Conservation (phyloP, 2,888 invertebrate genomes). For the Pinctada fucata region DNA sequence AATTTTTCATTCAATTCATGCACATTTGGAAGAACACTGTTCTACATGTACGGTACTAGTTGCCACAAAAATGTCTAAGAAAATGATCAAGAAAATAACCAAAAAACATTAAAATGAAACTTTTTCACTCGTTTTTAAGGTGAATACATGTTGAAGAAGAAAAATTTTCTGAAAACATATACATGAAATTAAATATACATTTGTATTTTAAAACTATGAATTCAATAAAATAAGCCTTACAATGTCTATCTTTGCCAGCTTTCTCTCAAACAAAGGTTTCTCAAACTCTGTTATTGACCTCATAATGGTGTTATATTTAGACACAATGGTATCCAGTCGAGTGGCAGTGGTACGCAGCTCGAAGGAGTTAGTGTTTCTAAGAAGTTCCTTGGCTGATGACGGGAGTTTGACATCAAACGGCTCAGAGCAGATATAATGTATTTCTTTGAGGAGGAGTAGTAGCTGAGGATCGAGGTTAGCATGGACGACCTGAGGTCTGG, state of each 20-base stretch:
- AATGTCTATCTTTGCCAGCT: conserved; percentile 73
- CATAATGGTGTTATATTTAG: conserved; percentile 76
- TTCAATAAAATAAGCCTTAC: conserved; percentile 51
- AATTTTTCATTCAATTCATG: no score
- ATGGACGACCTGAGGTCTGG: conserved; percentile 72
- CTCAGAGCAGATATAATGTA: conserved; percentile 72
- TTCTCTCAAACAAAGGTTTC: conserved; percentile 74
- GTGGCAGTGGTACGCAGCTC: conserved; percentile 72
- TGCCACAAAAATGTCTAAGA: no score
- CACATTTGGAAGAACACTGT: no score
- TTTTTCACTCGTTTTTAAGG: no score
- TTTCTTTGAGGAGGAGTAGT: conserved; percentile 73
- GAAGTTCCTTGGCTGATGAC: conserved; percentile 69
- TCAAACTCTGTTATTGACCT: conserved; percentile 74
- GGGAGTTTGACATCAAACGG: conserved; percentile 72
- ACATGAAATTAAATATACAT: no score
- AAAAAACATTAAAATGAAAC: no score
- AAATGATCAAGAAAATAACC: no score
- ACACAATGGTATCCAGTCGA: conserved; percentile 74
- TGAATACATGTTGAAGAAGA: no score
- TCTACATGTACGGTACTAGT: no score
- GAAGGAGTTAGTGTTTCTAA: conserved; percentile 70
- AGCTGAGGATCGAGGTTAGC: conserved; percentile 75
- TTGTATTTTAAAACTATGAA: no score
- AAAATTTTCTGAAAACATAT: no score